Base-by-base conservation (phyloP, 1,140 invertebrate species). In the Halotydeus destructor region DNA sequence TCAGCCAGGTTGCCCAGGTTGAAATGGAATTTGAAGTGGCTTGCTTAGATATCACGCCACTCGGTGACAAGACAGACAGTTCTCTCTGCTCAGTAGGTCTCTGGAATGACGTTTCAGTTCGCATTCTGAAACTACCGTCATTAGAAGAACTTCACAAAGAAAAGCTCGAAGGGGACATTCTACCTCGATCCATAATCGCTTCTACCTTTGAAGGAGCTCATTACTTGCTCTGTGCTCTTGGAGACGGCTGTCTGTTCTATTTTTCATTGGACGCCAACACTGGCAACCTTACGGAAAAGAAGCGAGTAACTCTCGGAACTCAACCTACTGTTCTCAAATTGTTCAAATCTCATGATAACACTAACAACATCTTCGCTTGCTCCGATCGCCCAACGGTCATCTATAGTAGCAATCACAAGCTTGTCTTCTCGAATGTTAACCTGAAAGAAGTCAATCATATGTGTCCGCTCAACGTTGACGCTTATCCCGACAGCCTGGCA, bases 341-440 rank as follows among this genome's bases (percentile, higher is more conserved):
- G 14, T 98, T 98, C 55, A 70, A 74, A 48, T 89, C 88, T 3
- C 65, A 85, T 33, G 79, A 82, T 6, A 39, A 30, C 11, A 89
- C 85, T 0, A 88, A 79, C 12, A 97, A 96, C 64, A 86, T 99
- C 3, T 98, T 99, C 64, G 93, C 89, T 9, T 98, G 93, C 57
- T 94, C 86, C 1, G 91, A 99, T 61, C 69, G 91, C 36, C 93
- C 93, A 0, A 94, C 91, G 0, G 91, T 99, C 2, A 96, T 98
- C 49, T 98, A 97, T 64, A 94, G 86, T 6, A 93, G 85, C 6
- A 98, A 97, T 66, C 84, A 96, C 56, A 98, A 98, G 63, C 66
- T 99, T 3, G 88, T 98, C 0, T 98, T 98, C 63, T 96, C 89
- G 19, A 98, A 97, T 66, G 93, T 99, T 1, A 99, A 99, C 63